Conservation (phyloP, 2,113 vertebrate genomes). For the Perognathus longimembris region DNA sequence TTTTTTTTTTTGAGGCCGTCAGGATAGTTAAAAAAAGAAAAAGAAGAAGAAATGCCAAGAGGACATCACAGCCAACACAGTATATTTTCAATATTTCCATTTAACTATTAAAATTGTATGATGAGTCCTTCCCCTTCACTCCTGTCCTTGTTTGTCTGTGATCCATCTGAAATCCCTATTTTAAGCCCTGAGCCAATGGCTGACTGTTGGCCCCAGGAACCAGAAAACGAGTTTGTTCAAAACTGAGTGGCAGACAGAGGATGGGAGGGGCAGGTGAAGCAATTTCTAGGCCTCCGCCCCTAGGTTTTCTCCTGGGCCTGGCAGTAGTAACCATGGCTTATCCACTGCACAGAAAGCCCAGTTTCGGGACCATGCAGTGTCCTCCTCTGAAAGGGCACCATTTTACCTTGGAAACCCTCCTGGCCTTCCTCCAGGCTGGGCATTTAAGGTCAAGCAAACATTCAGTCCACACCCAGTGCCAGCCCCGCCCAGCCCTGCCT, state of each 20-base stretch:
- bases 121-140: not conserved
- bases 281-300: not conserved
- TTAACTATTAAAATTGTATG: not conserved
- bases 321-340: not conserved
- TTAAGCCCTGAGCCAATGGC: not conserved
- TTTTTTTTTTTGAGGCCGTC: not conserved
- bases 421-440: not conserved
- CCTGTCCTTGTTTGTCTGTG: not conserved
- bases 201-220: not conserved
- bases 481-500: not conserved
- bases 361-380: not conserved
- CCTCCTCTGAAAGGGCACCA: not conserved
- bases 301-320: not conserved
- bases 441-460: constrained; percentile 67
- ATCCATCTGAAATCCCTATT: not conserved
- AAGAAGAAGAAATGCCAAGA: constrained; percentile 30
- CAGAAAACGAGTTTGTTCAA: not conserved
- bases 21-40: not conserved
- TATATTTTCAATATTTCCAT: constrained; percentile 29
- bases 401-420: constrained; percentile 2
- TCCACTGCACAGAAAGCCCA: not conserved
- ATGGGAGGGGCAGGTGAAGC: not conserved
- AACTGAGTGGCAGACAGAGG: not conserved
- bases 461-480: constrained; percentile 19
- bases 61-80: not conserved